Evolutionary conservation across 2,113 vertebrate genomes (phyloP), one percentile per base, ranked within the genome.

Genomic region (Telmatochromis sp.): DNA sequence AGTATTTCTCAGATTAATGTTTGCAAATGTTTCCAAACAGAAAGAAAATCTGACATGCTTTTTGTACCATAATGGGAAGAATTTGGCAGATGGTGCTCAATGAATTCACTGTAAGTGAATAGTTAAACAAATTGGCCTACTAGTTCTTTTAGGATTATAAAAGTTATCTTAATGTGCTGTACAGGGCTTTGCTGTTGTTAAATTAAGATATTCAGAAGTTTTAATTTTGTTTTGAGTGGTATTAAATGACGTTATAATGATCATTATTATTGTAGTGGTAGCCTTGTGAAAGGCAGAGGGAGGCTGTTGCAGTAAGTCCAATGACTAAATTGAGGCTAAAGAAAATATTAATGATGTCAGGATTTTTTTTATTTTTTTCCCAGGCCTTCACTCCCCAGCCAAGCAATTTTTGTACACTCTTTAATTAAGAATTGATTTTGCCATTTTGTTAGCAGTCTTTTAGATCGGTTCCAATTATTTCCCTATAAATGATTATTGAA

Each of bases 401-500:
- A n/a, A 51, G 73, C 11, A 31, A 33, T 13, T 51, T 78, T 45
- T 6, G 1, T 23, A 55, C 73, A 57, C 4, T 45, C 58, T 11
- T 47, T 49, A 31, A 75, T 78, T 78, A n/a, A 31, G 87, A 88
- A 78, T 85, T 33, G 51, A 13, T 82, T 75, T 73, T 23, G 78
- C 86, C 31, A 15, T 58, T 80, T 80, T 33, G 37, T 23, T 15
- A 13, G n/a, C 35, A 33, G 49, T 49, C n/a, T 78, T 85, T 82
- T 15, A 85, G 26, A 89, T 89, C 6, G 45, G 8, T 78, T 83
- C 40, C 37, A 83, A 54, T 85, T 63, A 85, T 82, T 85, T 78
- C 21, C 55, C 15, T 17, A 60, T 42, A 47, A 47, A 60, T 49
- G 17, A 17, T 45, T 58, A 58, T 47, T 45, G 55, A 28, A 45